A percentile compares a stretch with the other conserved stretches of the same genome.
Conservation (phyloP, 2,797 vertebrate species). For the Manis crassicaudata region DNA sequence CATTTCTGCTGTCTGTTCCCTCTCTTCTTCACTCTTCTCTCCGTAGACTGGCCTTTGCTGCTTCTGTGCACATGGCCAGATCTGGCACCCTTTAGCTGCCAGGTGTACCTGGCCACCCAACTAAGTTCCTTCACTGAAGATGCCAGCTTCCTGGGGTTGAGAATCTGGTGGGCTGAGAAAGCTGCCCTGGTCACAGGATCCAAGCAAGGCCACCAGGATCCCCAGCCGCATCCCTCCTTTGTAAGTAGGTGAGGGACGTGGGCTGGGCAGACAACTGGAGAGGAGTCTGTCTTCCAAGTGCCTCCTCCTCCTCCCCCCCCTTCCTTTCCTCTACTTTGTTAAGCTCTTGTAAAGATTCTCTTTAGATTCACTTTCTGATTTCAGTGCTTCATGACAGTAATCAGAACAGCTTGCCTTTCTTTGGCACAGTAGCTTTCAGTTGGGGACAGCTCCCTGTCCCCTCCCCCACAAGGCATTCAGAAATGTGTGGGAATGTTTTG, state of each 20-base stretch:
- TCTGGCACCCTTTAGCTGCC: not conserved
- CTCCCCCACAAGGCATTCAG: not conserved
- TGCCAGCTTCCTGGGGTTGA: not conserved
- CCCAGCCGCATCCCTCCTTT: fast-evolving
- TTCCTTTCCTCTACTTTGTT: not conserved
- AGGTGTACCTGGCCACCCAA: not conserved
- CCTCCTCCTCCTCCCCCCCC: too few species aligned
- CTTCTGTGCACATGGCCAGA: not conserved
- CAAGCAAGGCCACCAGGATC: not conserved
- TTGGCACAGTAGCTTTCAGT: not conserved
- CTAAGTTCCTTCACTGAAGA: not conserved
- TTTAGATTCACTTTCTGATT: not conserved
- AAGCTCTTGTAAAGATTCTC: not conserved
- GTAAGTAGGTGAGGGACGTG: not conserved
- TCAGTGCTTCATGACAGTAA: not conserved
- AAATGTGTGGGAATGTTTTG: not conserved
- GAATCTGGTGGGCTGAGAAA: not conserved
- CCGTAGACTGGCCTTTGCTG: not conserved
- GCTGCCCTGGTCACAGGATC: not conserved
- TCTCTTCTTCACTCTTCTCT: not conserved
- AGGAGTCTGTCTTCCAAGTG: not conserved
- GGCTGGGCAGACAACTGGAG: not conserved
- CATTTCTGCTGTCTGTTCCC: not conserved
- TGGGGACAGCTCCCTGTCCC: not conserved
- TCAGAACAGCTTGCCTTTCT: not conserved